Conservation (phyloP, 2,797 vertebrate species). For the Myioborus miniatus region DNA sequence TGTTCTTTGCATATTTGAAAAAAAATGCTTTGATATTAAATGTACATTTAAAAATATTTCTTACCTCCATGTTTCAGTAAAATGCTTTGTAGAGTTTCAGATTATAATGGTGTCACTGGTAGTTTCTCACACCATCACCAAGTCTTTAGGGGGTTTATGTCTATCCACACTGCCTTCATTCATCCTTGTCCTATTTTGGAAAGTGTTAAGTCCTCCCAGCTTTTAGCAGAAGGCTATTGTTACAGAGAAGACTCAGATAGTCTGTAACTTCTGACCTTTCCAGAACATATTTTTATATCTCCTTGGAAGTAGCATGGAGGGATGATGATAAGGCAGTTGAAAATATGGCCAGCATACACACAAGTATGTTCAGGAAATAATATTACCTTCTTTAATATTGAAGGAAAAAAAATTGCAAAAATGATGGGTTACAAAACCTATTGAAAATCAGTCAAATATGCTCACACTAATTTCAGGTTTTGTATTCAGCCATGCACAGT, state of each 20-base stretch:
- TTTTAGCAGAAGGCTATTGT: background rate
- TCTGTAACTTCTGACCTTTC: background rate
- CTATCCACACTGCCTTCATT: background rate
- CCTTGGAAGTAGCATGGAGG: background rate
- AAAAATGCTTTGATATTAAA: background rate
- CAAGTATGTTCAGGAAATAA: background rate
- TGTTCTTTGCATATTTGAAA: background rate
- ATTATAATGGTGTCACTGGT: background rate
- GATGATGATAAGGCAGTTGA: background rate
- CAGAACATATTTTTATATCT: background rate
- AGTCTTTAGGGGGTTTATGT: background rate
- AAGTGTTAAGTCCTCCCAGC: background rate
- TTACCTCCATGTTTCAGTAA: background rate
- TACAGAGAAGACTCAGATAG: background rate
- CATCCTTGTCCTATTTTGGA: background rate
- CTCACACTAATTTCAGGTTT: background rate
- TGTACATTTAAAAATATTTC: background rate
- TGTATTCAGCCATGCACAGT: background rate
- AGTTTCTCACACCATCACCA: background rate
- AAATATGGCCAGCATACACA: background rate
- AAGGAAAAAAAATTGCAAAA: background rate
- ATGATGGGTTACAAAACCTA: background rate
- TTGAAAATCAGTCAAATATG: background rate
- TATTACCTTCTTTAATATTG: background rate
- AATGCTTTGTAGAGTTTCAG: background rate